Conservation (phyloP, 37 sponge, comb jelly and placozoan species). For the Petrosia ficiformis region DNA sequence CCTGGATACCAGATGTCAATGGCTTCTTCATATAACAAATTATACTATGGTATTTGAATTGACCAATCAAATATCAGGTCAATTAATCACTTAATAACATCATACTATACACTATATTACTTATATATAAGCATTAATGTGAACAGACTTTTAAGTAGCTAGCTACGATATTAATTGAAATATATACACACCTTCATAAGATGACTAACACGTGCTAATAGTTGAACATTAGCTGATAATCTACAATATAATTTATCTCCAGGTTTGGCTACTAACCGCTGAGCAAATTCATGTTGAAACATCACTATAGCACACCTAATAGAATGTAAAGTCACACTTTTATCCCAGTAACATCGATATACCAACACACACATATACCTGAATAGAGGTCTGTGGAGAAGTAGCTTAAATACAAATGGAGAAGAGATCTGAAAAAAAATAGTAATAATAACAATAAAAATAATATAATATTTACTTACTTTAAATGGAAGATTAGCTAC, state of each 20-base stretch:
- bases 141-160: no score
- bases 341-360: background rate
- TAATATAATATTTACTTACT: slow-evolving; percentile 11
- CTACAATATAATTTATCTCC: slow-evolving; percentile 97
- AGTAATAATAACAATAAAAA: background rate
- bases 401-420: slow-evolving; percentile 96
- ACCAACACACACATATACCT: slow-evolving; percentile 45
- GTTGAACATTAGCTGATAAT: slow-evolving; percentile 92
- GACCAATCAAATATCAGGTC: no score
- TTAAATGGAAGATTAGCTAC: slow-evolving; percentile 98
- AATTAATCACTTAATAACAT: no score
- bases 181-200: slow-evolving; percentile 80
- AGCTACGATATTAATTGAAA: no score
- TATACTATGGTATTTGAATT: no score
- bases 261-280: slow-evolving; percentile 91
- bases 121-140: no score
- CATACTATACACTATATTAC: no score
- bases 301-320: slow-evolving; percentile 91
- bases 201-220: slow-evolving; percentile 93
- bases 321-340: background rate
- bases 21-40: no score
- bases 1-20: no score
- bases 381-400: slow-evolving; percentile 88
- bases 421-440: slow-evolving; percentile 71
- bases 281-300: slow-evolving; percentile 99